Conservation (phyloP, 1,140 invertebrate genomes). For the Apis cerana region DNA sequence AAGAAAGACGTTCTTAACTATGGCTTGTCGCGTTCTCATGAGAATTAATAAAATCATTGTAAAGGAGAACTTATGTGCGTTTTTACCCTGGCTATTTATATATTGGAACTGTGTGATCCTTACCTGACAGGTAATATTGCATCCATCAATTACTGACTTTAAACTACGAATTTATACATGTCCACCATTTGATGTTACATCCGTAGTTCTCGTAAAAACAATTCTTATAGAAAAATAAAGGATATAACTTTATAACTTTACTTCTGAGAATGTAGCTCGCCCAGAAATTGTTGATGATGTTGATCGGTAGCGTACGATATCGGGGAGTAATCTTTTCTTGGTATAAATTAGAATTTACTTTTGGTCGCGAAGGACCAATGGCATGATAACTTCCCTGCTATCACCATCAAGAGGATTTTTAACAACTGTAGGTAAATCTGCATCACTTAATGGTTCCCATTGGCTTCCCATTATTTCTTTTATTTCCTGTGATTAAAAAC, state of each 20-base stretch:
- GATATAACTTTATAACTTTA: constrained; percentile 63
- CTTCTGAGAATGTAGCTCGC: constrained; percentile 61
- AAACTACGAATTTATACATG: constrained; percentile 33
- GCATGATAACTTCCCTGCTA: constrained; percentile 80
- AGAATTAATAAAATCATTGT: constrained; percentile 53
- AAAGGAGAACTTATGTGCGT: constrained; percentile 57
- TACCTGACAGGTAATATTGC: constrained; percentile 36
- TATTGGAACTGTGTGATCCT: constrained; percentile 44
- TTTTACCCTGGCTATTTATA: constrained; percentile 51
- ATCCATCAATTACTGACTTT: constrained; percentile 39
- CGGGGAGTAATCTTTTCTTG: constrained; percentile 54
- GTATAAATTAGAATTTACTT: constrained; percentile 65
- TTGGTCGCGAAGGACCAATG: constrained; percentile 78
- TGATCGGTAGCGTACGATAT: constrained; percentile 44
- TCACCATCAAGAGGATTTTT: constrained; percentile 76
- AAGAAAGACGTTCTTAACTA: constrained; percentile 55
- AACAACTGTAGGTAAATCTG: constrained; percentile 77
- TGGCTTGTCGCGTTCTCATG: constrained; percentile 47
- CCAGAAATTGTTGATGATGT: constrained; percentile 56
- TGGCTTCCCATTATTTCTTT: constrained; percentile 73
- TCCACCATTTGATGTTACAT: constrained; percentile 36
- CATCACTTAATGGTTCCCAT: constrained; percentile 75
- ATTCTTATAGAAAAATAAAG: constrained; percentile 65
- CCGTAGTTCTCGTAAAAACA: constrained; percentile 57
- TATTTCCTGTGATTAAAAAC: constrained; percentile 74